Conservation (phyloP, 2,888 invertebrate genomes). For the Leistus spinibarbis region DNA sequence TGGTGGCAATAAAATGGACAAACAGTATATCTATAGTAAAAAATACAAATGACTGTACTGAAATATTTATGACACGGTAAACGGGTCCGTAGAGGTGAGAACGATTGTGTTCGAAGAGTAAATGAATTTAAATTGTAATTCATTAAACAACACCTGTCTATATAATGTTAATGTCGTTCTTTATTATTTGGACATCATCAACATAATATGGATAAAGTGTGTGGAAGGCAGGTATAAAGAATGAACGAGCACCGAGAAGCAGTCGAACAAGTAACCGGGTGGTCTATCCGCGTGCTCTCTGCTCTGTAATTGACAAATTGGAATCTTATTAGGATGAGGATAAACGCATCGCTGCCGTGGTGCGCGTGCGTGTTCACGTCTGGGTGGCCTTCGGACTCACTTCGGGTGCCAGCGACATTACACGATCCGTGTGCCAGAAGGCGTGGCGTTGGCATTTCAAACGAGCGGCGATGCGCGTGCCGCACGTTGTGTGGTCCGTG, state of each 20-base stretch:
- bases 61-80: conserved; percentile 5
- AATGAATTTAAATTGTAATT: conserved; percentile 37
- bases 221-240: conserved; percentile 16
- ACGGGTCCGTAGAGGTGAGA: conserved; percentile 12
- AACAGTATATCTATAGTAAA: neutral
- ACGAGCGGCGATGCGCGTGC: conserved; percentile 72
- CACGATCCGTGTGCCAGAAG: conserved; percentile 43
- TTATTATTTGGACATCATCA: conserved; percentile 33
- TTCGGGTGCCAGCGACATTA: conserved; percentile 49
- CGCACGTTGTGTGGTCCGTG: conserved; percentile 71
- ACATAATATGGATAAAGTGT: neutral
- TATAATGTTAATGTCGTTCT: conserved; percentile 33
- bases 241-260: conserved; percentile 16
- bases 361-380: conserved; percentile 59
- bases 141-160: conserved; percentile 37
- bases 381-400: conserved; percentile 59
- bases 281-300: conserved; percentile 59
- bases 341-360: conserved; percentile 59
- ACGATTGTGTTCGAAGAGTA: conserved; percentile 12
- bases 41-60: neutral
- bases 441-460: conserved; percentile 43
- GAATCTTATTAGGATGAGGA: conserved; percentile 68
- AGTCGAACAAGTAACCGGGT: conserved; percentile 45
- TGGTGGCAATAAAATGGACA: neutral
- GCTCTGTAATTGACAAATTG: conserved; percentile 74